Evolutionary conservation across 2,797 vertebrate species (phyloP).

Genomic region (Poecile montanus): DNA sequence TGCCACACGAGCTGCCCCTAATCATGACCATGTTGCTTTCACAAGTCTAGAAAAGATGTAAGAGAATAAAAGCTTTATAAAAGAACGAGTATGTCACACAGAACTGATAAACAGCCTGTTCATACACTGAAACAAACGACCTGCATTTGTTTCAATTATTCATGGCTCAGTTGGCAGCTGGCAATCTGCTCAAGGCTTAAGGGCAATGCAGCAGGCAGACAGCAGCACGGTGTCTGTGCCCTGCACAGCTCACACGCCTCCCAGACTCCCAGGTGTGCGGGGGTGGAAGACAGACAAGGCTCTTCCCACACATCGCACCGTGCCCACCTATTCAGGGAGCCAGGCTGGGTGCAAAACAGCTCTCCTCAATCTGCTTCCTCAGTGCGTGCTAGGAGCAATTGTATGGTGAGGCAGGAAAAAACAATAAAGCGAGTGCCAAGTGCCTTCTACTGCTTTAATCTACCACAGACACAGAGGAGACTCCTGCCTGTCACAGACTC

Average conservation of each 20-base stretch:
- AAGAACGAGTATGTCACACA: not conserved
- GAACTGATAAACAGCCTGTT: not conserved
- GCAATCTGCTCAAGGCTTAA: not conserved
- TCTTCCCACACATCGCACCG: slow-evolving; percentile 19
- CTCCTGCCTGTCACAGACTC: not conserved
- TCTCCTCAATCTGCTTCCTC: not conserved
- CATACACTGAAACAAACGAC: not conserved
- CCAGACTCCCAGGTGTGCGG: not conserved
- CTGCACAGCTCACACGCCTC: not conserved
- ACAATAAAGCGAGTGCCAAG: not conserved
- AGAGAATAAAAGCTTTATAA: slow-evolving; percentile 4
- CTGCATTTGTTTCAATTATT: not conserved
- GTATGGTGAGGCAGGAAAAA: not conserved
- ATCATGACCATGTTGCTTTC: not conserved
- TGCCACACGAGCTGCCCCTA: not conserved
- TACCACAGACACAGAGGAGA: not conserved
- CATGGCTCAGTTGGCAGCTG: not conserved
- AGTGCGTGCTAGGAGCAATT: not conserved
- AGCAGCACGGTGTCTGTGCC: not conserved
- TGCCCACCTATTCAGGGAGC: slow-evolving; percentile 1
- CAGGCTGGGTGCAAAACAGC: not conserved
- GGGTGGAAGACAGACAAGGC: slow-evolving; percentile 8
- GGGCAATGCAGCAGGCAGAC: not conserved
- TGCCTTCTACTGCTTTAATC: not conserved
- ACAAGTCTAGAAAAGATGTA: not conserved